These are phyloP conservation scores for Chirona hameri DNA, from an alignment of 2,888 invertebrate species.

Conservation along the genomic window DNA sequence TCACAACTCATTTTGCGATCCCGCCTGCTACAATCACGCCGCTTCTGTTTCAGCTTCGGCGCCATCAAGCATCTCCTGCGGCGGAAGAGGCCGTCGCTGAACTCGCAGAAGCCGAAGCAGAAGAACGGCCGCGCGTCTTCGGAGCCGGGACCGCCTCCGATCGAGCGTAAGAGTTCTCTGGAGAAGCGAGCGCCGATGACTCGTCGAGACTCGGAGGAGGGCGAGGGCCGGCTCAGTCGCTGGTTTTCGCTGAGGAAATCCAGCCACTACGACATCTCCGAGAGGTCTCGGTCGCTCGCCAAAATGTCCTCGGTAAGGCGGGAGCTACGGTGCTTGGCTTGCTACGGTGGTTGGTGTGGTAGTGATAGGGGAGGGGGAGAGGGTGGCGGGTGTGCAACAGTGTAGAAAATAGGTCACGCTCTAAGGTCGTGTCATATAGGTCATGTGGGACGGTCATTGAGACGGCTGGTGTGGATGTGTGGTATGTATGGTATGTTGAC, in stretches of 20 bases:
- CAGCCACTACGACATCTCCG: constrained; percentile 54
- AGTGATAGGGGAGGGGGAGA: no score
- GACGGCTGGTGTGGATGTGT: no score
- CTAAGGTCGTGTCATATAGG: no score
- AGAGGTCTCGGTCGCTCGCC: background rate
- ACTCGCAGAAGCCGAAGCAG: background rate
- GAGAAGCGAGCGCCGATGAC: background rate
- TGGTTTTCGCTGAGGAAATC: constrained; percentile 84
- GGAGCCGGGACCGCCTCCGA: background rate
- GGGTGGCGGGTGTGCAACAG: no score
- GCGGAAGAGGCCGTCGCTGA: background rate
- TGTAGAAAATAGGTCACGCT: no score
- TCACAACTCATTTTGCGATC: no score
- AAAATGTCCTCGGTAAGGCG: constrained; percentile 1
- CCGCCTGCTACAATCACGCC: no score
- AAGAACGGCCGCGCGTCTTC: background rate
- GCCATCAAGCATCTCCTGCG: constrained; percentile 4
- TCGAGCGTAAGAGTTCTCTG: constrained; percentile 4
- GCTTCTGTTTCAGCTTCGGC: background rate
- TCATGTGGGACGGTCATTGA: no score
- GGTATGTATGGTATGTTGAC: no score
- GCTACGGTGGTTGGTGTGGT: no score
- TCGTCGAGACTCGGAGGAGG: background rate
- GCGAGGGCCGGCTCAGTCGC: constrained; percentile 69
- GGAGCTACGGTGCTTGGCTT: background rate